A percentile compares a stretch with the other conserved stretches of the same genome.
phyloP scores from a whole-genome alignment of 2,888 invertebrate species.

The Cyclophora albipunctata region DNA sequence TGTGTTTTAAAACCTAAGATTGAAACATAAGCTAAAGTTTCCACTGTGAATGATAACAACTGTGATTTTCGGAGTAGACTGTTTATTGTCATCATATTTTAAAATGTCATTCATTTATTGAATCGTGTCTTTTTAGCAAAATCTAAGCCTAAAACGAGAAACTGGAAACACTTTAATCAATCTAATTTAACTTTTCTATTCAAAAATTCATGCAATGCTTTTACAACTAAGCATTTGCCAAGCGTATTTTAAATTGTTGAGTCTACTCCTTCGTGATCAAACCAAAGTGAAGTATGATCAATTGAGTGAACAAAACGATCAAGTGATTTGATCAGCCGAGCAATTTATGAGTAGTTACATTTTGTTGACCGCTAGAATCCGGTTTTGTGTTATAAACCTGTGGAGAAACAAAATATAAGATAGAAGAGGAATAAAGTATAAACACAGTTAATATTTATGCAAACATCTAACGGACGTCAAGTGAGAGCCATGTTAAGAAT shows the following conservation, averaged over 20 bases:
- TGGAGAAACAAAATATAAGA: conserved; percentile 71
- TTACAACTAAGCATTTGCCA: conserved; percentile 53
- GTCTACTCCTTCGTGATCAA: conserved; percentile 66
- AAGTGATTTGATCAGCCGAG: conserved; percentile 70
- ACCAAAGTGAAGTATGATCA: conserved; percentile 66
- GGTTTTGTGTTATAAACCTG: conserved; percentile 77
- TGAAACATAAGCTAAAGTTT: conserved; percentile 28
- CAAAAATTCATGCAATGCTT: conserved; percentile 53
- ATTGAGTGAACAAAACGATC: conserved; percentile 60
- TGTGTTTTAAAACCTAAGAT: conserved; percentile 34
- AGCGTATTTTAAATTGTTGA: conserved; percentile 54
- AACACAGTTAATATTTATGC: conserved; percentile 41
- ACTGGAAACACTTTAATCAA: conserved; percentile 22
- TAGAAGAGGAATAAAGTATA: conserved; percentile 60
- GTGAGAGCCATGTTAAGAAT: conserved; percentile 29
- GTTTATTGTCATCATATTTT: conserved; percentile 1
- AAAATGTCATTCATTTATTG: conserved; percentile 14
- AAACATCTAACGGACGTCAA: conserved; percentile 42
- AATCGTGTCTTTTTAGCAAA: conserved; percentile 23
- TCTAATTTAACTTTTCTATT: conserved; percentile 33
- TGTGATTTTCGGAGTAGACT: conserved; percentile 38
- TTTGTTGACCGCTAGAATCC: conserved; percentile 75
- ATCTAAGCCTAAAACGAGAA: conserved; percentile 58
- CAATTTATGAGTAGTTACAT: conserved; percentile 71
- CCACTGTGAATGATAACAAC: conserved; percentile 22